These are phyloP conservation scores for Oryzias woworae DNA, from an alignment of 2,113 vertebrate species.

Conservation along the genomic window DNA sequence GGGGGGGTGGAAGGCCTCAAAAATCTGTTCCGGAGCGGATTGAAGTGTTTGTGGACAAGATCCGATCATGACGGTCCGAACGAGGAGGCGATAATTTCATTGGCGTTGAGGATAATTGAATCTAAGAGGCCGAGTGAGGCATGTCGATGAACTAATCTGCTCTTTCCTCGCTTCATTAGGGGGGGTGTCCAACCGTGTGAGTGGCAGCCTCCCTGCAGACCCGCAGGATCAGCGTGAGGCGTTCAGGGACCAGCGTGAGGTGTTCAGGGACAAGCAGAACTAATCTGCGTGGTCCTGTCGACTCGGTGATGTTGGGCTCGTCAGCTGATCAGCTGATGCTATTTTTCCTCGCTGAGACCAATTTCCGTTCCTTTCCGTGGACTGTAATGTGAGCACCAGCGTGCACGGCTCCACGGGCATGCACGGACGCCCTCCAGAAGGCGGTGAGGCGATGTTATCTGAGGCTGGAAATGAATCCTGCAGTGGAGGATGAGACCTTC, in stretches of 20 bases:
- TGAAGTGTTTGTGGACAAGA: background rate
- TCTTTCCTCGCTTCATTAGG: constrained; percentile 68
- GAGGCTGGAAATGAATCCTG: constrained; percentile 33
- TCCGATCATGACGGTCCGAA: constrained; percentile 44
- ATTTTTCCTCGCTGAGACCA: constrained; percentile 3
- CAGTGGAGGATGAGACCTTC: constrained; percentile 36
- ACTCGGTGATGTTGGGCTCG: no score
- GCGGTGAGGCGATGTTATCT: constrained; percentile 37
- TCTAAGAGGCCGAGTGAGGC: constrained; percentile 56
- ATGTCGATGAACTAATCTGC: constrained; percentile 70
- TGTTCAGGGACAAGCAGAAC: constrained; percentile 4
- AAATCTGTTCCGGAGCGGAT: constrained; percentile 18
- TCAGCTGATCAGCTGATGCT: constrained; percentile 16
- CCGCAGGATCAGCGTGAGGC: constrained; percentile 20
- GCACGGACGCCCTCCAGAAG: constrained; percentile 30
- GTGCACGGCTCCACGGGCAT: constrained; percentile 8
- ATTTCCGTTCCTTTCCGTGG: no score
- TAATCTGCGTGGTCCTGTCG: no score
- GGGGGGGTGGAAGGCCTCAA: constrained; percentile 19
- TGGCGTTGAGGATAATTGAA: constrained; percentile 60
- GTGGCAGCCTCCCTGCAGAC: constrained; percentile 42
- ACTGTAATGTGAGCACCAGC: no score
- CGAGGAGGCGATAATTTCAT: constrained; percentile 61
- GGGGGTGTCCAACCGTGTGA: constrained; percentile 57
- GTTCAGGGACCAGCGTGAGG: constrained; percentile 19